Conservation (phyloP, 2,113 vertebrate genomes). For the Natator depressus region DNA sequence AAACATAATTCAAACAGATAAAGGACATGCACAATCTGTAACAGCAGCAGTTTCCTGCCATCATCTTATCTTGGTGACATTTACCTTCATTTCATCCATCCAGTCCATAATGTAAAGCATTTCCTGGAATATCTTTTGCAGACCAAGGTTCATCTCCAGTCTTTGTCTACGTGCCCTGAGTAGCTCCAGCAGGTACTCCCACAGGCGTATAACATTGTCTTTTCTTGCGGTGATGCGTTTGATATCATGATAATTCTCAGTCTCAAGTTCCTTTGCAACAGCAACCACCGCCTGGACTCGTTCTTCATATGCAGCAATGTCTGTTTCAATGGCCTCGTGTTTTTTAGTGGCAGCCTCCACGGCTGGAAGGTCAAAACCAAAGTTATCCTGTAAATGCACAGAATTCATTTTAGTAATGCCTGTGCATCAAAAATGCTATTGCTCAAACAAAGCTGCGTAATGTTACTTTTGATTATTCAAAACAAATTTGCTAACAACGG, state of each 20-base stretch:
- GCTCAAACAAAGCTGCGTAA: not conserved
- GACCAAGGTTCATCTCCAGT: conserved; percentile 93
- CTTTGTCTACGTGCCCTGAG: conserved; percentile 89
- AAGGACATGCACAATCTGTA: not conserved
- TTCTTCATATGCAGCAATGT: conserved; percentile 94
- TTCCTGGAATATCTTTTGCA: conserved; percentile 98
- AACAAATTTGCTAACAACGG: not conserved
- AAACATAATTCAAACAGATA: not conserved
- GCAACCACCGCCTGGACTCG: conserved; percentile 93
- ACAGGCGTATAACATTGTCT: conserved; percentile 94
- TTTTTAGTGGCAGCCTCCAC: conserved; percentile 98
- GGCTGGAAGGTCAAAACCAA: conserved; percentile 97
- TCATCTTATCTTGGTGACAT: fast-evolving
- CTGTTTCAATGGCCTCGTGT: conserved; percentile 96
- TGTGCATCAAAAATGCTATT: not conserved
- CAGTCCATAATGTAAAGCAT: conserved; percentile 99
- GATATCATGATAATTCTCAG: conserved; percentile 94
- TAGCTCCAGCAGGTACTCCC: conserved; percentile 96
- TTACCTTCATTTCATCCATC: conserved; percentile 99
- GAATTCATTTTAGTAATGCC: not conserved
- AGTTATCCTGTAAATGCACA: conserved; percentile 89
- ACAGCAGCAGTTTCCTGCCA: not conserved
- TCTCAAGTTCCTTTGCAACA: conserved; percentile 91
- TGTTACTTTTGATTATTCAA: not conserved
- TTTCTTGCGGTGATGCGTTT: conserved; percentile 91